These are phyloP conservation scores for Phyllostomus discolor DNA, from an alignment of 2,113 vertebrate genomes.

Conservation along the genomic window DNA sequence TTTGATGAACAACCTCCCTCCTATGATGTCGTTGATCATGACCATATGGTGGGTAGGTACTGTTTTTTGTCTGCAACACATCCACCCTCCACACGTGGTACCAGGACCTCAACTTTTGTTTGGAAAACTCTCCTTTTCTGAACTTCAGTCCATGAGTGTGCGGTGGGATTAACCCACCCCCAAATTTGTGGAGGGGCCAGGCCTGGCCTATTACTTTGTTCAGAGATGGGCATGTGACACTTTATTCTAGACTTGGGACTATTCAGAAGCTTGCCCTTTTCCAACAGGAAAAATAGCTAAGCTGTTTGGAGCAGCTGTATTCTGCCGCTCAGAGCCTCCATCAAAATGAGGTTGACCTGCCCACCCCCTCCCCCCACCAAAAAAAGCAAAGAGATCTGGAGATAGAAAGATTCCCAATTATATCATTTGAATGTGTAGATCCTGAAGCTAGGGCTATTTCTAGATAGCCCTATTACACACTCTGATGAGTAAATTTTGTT, in stretches of 20 bases:
- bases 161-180: neutral
- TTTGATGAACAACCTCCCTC: neutral
- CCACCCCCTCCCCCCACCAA: no score
- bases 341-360: neutral
- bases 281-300: neutral
- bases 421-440: neutral
- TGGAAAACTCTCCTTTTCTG: neutral
- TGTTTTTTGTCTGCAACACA: neutral
- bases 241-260: neutral
- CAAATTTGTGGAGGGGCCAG: neutral
- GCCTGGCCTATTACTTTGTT: neutral
- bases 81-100: neutral
- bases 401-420: neutral
- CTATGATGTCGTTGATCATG: neutral
- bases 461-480: neutral
- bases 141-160: neutral
- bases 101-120: neutral
- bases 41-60: neutral
- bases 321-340: neutral
- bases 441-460: neutral
- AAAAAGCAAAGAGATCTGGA: neutral
- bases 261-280: neutral
- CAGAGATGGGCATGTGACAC: neutral
- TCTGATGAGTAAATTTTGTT: neutral
- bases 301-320: neutral